phyloP scores from a whole-genome alignment of 1,140 invertebrate species.

The Hylyphantes graminicola region DNA sequence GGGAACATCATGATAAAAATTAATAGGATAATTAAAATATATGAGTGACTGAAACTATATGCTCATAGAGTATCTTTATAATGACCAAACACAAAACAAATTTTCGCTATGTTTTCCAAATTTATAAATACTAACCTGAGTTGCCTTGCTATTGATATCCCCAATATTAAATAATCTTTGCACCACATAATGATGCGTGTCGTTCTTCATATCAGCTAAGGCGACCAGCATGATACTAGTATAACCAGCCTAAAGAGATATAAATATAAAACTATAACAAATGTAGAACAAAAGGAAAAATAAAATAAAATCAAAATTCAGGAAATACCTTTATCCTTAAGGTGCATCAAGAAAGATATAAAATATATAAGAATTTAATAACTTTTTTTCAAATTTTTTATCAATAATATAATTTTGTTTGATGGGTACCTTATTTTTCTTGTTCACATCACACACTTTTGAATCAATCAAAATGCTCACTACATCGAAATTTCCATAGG shows the following conservation, averaged over 20 bases:
- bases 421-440: slow-evolving; percentile 76
- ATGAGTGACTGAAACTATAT: background rate
- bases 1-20: background rate
- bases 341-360: no score
- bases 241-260: slow-evolving; percentile 78
- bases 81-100: background rate
- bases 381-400: no score
- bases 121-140: slow-evolving; percentile 75
- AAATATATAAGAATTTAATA: no score
- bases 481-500: slow-evolving; percentile 92
- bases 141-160: slow-evolving; percentile 88
- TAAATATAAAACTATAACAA: background rate
- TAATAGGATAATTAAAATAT: background rate
- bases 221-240: slow-evolving; percentile 92
- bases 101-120: background rate
- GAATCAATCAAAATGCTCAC: slow-evolving; percentile 91
- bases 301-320: background rate
- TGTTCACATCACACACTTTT: slow-evolving; percentile 89
- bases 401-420: no score
- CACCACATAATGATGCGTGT: slow-evolving; percentile 82
- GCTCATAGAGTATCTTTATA: background rate
- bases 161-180: slow-evolving; percentile 84
- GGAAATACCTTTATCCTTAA: background rate
- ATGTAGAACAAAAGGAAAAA: slow-evolving; percentile 9
- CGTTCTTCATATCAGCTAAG: slow-evolving; percentile 80